Evolutionary conservation across 2,797 vertebrate genomes (phyloP).

Genomic region (Rhodeus uyekii): DNA sequence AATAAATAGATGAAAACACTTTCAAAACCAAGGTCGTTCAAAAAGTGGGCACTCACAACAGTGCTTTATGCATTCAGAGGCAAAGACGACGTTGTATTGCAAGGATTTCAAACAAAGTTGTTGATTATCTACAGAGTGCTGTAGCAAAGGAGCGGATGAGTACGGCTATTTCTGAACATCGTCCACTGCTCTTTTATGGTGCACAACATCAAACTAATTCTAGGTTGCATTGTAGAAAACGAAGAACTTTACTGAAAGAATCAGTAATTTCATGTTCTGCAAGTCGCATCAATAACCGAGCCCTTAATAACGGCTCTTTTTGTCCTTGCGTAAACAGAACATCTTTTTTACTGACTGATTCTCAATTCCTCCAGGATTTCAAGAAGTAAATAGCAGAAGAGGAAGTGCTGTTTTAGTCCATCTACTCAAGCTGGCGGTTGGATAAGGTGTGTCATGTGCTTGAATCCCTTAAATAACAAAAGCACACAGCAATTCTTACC

Average conservation of each 20-base stretch:
- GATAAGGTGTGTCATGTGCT: slow-evolving; percentile 51
- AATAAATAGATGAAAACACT: not conserved
- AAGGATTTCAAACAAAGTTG: not conserved
- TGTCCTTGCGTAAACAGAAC: slow-evolving; percentile 12
- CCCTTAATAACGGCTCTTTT: slow-evolving; percentile 12
- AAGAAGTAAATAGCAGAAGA: slow-evolving; percentile 60
- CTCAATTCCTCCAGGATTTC: slow-evolving; percentile 52
- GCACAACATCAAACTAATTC: not conserved
- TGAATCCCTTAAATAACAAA: slow-evolving; percentile 38
- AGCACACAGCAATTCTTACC: slow-evolving; percentile 18
- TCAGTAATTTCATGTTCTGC: not conserved
- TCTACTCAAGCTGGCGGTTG: slow-evolving; percentile 43
- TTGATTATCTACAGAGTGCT: not conserved
- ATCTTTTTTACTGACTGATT: slow-evolving; percentile 40
- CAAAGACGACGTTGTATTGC: not conserved
- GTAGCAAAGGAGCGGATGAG: not conserved
- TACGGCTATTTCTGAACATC: not conserved
- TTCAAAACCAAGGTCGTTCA: no score
- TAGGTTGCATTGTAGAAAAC: not conserved
- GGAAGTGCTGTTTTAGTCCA: slow-evolving; percentile 58
- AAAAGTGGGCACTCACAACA: not conserved
- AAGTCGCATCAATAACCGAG: slow-evolving; percentile 4
- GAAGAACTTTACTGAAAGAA: not conserved
- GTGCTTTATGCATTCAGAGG: not conserved
- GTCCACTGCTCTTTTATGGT: not conserved